Evolutionary conservation across 2,888 invertebrate species (phyloP), one percentile per base, ranked within the genome.

Genomic region (Teleogryllus oceanicus): DNA sequence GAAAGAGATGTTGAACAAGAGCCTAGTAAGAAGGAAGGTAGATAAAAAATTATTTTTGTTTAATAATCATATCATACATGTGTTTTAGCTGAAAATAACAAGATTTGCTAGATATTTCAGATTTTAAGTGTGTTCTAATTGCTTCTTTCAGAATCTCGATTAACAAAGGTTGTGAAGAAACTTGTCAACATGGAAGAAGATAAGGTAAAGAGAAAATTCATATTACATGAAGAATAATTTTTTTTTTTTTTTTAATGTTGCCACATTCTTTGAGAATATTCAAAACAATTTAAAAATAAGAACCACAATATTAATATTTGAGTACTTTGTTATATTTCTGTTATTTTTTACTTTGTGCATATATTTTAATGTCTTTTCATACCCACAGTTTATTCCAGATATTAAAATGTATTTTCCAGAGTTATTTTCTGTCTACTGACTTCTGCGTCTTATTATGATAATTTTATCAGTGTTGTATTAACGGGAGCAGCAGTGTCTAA

Each of bases 1-100:
- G 94, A 96, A 87, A 94, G 96, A 16, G 95, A 96, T 87, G 94
- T 97, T 86, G 96, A 96, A 85, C 92, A 92, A 50, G 92, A 93
- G 85, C 93, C 93, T 78, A 92, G 89, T 83, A 87, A 88, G 83
- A 90, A 89, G 84, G 87, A 87, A 82, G 89, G 88, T 86, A 84
- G 84, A 83, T 82, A n/a, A 49, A 76, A 11, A 37, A 37, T 18
- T 74, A 62, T 78, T 37, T 37, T 75, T 50, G 62, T 21, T 20
- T 80, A 76, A 80, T 21, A 49, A 18, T 37, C 24, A 24, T 24
- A 24, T 24, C 24, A 2, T 37, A 5, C 37, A 37, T 37, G 37
- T 37, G 37, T 37, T 4, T 37, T 8, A 37, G 8, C 37, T 12
- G 10, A 62, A 18, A 1, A 18, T 62, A 62, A 62, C 62, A 11